Conservation (phyloP, 2,113 vertebrate genomes). For the Corvus hawaiiensis region DNA sequence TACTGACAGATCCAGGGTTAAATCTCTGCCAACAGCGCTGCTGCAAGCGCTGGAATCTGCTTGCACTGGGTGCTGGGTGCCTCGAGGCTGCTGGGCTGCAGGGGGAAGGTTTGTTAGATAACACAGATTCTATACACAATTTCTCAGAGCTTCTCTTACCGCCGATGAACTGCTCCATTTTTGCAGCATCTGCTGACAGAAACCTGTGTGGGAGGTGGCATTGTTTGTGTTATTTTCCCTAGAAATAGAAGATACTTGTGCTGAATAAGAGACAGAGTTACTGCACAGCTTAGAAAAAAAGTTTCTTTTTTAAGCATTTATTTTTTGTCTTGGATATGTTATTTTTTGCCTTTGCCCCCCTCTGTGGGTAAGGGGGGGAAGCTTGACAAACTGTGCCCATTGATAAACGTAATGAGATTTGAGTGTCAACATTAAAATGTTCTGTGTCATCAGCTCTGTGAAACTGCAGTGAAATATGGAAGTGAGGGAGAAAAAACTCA, state of each 20-base stretch:
- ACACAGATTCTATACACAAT: neutral
- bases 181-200: neutral
- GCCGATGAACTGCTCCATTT: neutral
- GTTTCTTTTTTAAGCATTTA: slow-evolving; percentile 3
- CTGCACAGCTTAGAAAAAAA: neutral
- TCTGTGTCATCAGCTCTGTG: slow-evolving; percentile 55
- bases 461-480: slow-evolving; percentile 48
- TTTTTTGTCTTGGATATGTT: slow-evolving; percentile 8
- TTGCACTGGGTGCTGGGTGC: neutral
- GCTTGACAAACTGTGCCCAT: slow-evolving; percentile 40
- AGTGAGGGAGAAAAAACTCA: slow-evolving; percentile 20
- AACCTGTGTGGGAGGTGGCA: neutral
- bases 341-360: neutral
- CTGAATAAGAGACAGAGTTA: slow-evolving; percentile 31
- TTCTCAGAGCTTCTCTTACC: neutral
- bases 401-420: slow-evolving; percentile 65
- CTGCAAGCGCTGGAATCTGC: neutral
- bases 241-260: slow-evolving; percentile 18
- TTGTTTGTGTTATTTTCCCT: neutral
- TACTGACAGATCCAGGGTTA: neutral
- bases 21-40: neutral
- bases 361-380: neutral
- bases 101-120: neutral
- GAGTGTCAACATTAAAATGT: slow-evolving; percentile 61
- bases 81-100: neutral